Conservation (phyloP, 2,113 vertebrate genomes). For the Thalassarche chlororhynchos region DNA sequence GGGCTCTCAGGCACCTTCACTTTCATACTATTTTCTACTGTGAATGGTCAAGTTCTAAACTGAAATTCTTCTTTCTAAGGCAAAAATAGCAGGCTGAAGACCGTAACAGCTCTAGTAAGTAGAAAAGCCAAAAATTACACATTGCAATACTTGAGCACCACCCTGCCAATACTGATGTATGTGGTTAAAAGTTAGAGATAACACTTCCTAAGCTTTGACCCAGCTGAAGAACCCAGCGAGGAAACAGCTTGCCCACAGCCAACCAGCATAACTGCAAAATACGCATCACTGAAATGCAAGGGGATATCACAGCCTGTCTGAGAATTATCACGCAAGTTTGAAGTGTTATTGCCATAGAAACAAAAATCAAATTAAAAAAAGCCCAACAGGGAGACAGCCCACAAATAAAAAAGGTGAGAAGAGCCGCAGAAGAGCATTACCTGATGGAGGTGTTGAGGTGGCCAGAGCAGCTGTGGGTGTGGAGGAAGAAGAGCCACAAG, state of each 20-base stretch:
- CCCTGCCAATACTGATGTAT: too few species aligned
- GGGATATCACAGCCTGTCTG: background rate
- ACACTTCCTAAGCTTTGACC: background rate
- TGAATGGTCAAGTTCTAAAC: background rate
- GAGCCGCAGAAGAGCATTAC: background rate
- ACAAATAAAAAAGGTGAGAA: background rate
- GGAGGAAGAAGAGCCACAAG: background rate
- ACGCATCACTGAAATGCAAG: background rate
- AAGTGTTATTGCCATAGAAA: background rate
- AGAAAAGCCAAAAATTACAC: background rate
- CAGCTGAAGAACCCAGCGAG: fast-evolving
- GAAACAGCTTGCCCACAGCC: background rate
- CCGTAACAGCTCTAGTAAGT: background rate
- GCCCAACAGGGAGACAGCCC: fast-evolving
- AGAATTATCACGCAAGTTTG: background rate
- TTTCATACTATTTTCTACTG: background rate
- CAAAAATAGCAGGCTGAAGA: background rate
- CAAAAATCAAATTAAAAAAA: background rate
- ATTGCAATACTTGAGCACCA: background rate
- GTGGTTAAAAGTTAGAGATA: background rate
- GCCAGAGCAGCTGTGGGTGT: background rate
- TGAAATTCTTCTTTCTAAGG: background rate
- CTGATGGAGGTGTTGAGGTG: background rate
- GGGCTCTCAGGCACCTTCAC: background rate
- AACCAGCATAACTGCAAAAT: background rate